phyloP scores from a whole-genome alignment of 2,797 vertebrate genomes.

The Pseudochirops corinnae region DNA sequence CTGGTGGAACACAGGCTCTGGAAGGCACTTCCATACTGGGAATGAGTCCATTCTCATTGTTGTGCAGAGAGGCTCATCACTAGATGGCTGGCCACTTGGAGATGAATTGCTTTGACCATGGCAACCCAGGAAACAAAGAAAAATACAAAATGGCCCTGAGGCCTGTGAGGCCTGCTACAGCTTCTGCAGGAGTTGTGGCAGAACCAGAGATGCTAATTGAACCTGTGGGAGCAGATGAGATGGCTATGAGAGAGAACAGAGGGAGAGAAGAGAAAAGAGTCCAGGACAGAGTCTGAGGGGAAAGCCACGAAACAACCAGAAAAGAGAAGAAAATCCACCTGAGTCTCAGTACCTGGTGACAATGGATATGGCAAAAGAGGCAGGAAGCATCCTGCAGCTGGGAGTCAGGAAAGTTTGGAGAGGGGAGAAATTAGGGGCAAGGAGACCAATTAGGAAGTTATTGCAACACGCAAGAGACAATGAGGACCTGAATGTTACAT shows the following conservation, averaged over 20 bases:
- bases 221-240: not conserved
- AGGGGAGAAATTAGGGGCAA: not conserved
- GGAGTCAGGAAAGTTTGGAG: not conserved
- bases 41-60: not conserved
- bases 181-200: not conserved
- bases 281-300: too few relatives aligned
- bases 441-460: not conserved
- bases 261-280: not conserved
- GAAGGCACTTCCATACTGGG: not conserved
- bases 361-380: not conserved
- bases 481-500: not conserved
- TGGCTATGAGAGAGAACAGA: not conserved
- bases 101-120: not conserved
- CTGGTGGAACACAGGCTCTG: too few relatives aligned
- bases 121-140: too few relatives aligned
- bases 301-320: not conserved
- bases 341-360: not conserved
- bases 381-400: not conserved
- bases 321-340: not conserved
- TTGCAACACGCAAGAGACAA: too few relatives aligned
- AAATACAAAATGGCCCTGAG: not conserved
- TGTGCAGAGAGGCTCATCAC: not conserved
- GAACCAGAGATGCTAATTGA: not conserved
- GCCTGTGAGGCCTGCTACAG: not conserved
- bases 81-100: not conserved